Evolutionary conservation across 2,888 invertebrate species (phyloP).

Genomic region (Bugulina stolonifera): DNA sequence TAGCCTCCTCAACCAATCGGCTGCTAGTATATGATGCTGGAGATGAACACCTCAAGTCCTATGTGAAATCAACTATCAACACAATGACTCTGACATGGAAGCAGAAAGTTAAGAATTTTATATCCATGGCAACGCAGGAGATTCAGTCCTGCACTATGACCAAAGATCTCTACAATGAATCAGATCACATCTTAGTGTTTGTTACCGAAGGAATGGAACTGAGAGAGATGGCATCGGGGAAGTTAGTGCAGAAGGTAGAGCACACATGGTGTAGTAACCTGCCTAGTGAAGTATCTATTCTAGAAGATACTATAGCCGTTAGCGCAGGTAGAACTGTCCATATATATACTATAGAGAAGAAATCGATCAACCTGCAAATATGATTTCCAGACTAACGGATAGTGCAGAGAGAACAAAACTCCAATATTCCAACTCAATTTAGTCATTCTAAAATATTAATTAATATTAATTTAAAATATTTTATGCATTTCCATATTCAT

Average conservation of each 20-base stretch:
- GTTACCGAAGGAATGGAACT: not conserved
- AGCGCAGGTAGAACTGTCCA: not conserved
- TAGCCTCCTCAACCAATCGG: not conserved
- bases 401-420: too few relatives aligned
- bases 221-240: not conserved
- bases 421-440: too few relatives aligned
- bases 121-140: not conserved
- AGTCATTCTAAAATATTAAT: too few relatives aligned
- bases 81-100: conserved; percentile 5
- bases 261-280: not conserved
- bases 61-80: not conserved
- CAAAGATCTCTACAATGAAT: not conserved
- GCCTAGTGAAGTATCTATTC: not conserved
- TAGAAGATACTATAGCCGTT: not conserved
- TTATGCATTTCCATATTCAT: too few relatives aligned
- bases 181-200: too few relatives aligned
- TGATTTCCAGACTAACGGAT: too few relatives aligned
- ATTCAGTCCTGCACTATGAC: not conserved
- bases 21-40: not conserved
- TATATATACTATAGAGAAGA: not conserved
- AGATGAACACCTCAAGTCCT: not conserved
- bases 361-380: not conserved
- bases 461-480: too few relatives aligned
- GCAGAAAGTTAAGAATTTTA: not conserved
- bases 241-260: not conserved